Base-by-base conservation (phyloP, 2,888 invertebrate species). In the Campoplex nolae region DNA sequence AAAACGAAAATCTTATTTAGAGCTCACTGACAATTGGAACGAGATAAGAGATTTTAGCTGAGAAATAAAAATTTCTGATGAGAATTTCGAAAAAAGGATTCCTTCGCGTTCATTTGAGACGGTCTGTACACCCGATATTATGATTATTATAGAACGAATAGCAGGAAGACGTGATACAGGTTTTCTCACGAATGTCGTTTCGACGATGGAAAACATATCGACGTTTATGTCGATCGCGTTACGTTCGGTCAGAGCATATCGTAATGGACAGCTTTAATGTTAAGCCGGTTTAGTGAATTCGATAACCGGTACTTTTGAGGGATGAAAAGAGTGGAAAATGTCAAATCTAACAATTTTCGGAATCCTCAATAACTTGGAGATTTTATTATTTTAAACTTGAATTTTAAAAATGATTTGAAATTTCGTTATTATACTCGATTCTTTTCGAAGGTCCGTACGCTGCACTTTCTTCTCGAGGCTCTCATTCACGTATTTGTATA, bases 221-320 rank as follows among this genome's bases (percentile, higher is more conserved):
- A 86, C 85, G 77, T 88, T 88, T 88, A 88, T 81, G 83, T 85
- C 88, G 86, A 88, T 85, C 71, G 68, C 75, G 48, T 23, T 23
- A 32, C 65, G 67, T 65, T 35, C 73, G 42, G 48, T 48, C 68
- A 45, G 71, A 23, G 16, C 45, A 38, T 23, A 23, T 58, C 68
- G 18, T 65, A 23, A 67, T 7, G 38, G 56, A 45, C 11, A 16
- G 23, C 38, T 32, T 9, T 35, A 23, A n/a, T 71, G 23, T 70
- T 23, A 23, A 23, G 54, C 45, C 9, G 35, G 54, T 45, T 51
- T 45, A 62, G 48, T 54, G 13, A 48, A 23, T 68, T 67, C 67
- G 38, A 2, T 32, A 28, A 42, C 42, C 67, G n/a, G 54, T 48
- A 28, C 2, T 16, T 9, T 18, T 18, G 0, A 32, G 71, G 74